These are phyloP conservation scores for Antedon bifida DNA, from an alignment of 35 echinoderm and acorn worm species.

Conservation along the genomic window DNA sequence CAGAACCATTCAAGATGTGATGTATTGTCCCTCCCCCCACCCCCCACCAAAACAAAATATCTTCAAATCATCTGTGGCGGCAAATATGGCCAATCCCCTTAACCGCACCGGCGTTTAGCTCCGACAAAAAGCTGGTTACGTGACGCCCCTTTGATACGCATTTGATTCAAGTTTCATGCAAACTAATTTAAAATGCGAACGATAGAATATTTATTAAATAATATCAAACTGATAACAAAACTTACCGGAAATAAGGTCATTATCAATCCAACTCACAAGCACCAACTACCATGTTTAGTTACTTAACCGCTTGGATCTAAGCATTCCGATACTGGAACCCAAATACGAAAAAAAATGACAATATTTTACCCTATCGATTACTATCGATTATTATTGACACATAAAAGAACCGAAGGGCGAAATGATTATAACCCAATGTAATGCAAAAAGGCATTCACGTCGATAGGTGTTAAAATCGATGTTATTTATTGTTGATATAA, in stretches of 20 bases:
- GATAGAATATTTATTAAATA: no score
- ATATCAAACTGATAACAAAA: neutral
- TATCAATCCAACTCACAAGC: neutral
- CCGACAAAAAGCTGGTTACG: no score
- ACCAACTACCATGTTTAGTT: neutral
- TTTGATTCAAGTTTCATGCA: no score
- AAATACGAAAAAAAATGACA: no score
- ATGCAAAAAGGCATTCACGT: neutral
- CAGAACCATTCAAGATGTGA: neutral
- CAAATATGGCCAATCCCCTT: no score
- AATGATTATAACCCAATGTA: neutral
- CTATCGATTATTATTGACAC: neutral
- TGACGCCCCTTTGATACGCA: no score
- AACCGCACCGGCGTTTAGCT: no score
- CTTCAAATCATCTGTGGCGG: no score
- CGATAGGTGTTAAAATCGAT: neutral
- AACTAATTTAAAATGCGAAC: no score
- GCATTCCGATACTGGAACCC: neutral
- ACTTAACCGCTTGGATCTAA: neutral
- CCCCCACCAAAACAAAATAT: no score
- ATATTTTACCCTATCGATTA: neutral
- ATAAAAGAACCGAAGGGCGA: neutral
- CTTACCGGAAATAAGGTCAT: neutral
- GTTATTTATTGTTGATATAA: neutral
- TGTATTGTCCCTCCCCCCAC: neutral